Base-by-base conservation (phyloP, 2,113 vertebrate species). In the Podocnemis expansa region DNA sequence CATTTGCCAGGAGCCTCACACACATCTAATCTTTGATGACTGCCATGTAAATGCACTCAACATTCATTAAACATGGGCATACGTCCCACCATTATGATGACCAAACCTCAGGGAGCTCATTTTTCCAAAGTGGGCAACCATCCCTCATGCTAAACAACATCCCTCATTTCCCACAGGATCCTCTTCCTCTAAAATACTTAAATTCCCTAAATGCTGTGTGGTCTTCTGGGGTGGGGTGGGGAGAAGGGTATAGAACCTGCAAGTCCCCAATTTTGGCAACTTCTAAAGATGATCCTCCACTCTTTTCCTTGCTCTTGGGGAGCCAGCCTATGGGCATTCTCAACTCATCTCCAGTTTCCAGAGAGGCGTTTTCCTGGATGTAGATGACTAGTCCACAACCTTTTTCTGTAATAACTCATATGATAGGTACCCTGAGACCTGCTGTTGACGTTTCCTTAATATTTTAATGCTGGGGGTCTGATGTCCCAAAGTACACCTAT, bases 1-100 rank as follows among this genome's bases (percentile, higher is more conserved):
- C n/a, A n/a, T n/a, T n/a, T n/a, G 97, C 97, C 97, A 97, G 96
- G 96, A 97, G 88, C 93, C 91, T 97, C 93, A 96, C 45, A 56
- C 96, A 96, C 94, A 95, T 96, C 95, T 96, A 97, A 97, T n/a
- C n/a, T n/a, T n/a, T n/a, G n/a, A 94, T 94, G 89, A 91, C 87
- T 97, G 95, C 82, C 89, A 93, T 90, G 93, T 93, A 93, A 96
- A 95, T 92, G 89, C 92, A 90, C 92, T 96, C 58, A 78, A 89
- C 67, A 89, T 84, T 93, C 90, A 96, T 93, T 97, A 93, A 85
- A 85, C 92, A 73, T 91, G 96, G 94, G 82, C 96, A 94, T 85
- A 78, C 89, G 96, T 97, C 96, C 92, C 97, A 47, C 47, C 47
- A 10, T 10, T 47, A 47, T 47, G 47, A 47, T 47, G 47, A 47